These are phyloP conservation scores for Camptogramma bilineatum DNA, from an alignment of 2,888 invertebrate species.

Conservation along the genomic window DNA sequence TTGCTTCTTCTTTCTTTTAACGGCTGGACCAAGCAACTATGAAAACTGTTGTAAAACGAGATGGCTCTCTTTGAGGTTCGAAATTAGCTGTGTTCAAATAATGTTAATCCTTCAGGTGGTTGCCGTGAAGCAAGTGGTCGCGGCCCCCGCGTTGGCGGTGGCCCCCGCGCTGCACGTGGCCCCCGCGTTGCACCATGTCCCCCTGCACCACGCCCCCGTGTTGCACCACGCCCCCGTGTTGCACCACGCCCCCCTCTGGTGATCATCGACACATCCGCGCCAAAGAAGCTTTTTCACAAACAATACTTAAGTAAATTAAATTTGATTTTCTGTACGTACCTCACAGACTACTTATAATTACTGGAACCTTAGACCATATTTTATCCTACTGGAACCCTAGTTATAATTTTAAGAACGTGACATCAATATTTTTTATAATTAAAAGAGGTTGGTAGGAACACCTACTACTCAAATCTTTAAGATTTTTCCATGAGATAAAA, in stretches of 20 bases:
- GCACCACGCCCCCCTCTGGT: not conserved
- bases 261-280: not conserved
- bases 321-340: not conserved
- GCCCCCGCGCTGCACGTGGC: constrained; percentile 12
- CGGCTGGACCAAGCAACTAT: no score
- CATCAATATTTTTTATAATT: no score
- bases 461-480: no score
- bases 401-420: no score
- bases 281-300: not conserved
- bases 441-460: no score
- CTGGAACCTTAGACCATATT: no score
- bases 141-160: constrained; percentile 53
- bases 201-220: not conserved
- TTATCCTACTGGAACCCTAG: no score
- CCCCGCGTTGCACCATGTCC: not conserved
- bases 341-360: not conserved
- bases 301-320: not conserved
- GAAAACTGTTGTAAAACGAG: not conserved
- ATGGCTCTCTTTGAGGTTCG: not conserved
- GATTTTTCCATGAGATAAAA: not conserved
- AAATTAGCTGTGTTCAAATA: not conserved
- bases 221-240: not conserved
- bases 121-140: constrained; percentile 47
- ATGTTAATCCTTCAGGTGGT: constrained; percentile 9
- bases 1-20: not conserved